These are phyloP conservation scores for Hippopotamus amphibius DNA, from an alignment of 2,113 vertebrate genomes.

Conservation along the genomic window DNA sequence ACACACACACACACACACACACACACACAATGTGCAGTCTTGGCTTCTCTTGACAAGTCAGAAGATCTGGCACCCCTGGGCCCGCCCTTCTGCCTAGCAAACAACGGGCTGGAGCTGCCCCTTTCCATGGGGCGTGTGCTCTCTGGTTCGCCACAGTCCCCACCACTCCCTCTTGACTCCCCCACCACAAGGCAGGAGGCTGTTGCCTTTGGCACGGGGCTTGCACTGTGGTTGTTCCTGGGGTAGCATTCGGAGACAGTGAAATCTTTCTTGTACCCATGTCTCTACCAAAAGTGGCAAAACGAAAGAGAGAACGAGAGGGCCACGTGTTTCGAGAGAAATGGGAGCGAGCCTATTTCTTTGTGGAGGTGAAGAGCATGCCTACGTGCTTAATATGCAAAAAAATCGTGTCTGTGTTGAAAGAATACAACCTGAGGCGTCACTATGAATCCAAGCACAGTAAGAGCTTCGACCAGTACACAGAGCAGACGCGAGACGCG, in stretches of 20 bases:
- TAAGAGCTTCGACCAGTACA: slow-evolving; percentile 79
- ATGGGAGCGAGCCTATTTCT: slow-evolving; percentile 84
- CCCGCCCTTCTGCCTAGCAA: slow-evolving; percentile 50
- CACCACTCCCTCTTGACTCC: slow-evolving; percentile 66
- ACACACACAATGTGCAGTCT: neutral
- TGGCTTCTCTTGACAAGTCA: slow-evolving; percentile 7
- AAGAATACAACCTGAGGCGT: slow-evolving; percentile 82
- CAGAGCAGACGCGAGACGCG: slow-evolving; percentile 61
- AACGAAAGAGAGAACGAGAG: slow-evolving; percentile 82
- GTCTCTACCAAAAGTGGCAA: slow-evolving; percentile 82
- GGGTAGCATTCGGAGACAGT: slow-evolving; percentile 67
- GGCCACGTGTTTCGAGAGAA: slow-evolving; percentile 80
- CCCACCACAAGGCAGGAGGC: slow-evolving; percentile 45
- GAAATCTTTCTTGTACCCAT: slow-evolving; percentile 83
- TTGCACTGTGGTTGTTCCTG: slow-evolving; percentile 43
- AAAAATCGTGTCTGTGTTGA: slow-evolving; percentile 81
- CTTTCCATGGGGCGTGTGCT: slow-evolving; percentile 40
- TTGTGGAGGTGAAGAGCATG: slow-evolving; percentile 83
- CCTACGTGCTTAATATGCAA: slow-evolving; percentile 82
- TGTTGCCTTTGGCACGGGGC: slow-evolving; percentile 34
- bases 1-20: neutral
- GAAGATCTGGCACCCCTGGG: slow-evolving; percentile 55
- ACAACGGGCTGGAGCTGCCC: slow-evolving; percentile 29
- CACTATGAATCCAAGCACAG: slow-evolving; percentile 80
- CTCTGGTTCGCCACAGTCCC: slow-evolving; percentile 75